These are phyloP conservation scores for Stigmatopora nigra DNA, from an alignment of 2,113 vertebrate genomes.

Conservation along the genomic window DNA sequence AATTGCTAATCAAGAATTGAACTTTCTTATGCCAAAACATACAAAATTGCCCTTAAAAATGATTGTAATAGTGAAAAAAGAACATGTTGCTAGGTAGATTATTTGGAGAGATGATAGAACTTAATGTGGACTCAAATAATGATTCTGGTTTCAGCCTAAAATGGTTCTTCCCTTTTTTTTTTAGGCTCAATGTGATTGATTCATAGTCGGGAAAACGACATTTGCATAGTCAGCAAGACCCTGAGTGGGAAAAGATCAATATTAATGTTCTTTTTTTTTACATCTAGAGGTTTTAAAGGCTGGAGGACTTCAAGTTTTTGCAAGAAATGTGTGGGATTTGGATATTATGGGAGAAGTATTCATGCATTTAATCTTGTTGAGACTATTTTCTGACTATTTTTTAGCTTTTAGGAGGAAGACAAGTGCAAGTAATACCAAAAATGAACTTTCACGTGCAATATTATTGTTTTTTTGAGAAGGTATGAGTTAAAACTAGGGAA, in stretches of 20 bases:
- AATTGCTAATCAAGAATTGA: neutral
- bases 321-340: constrained; percentile 18
- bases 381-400: constrained; percentile 25
- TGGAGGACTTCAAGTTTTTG: constrained; percentile 13
- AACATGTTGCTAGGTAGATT: constrained; percentile 16
- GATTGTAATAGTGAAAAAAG: neutral
- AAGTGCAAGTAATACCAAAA: constrained; percentile 16
- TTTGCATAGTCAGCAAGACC: constrained; percentile 4
- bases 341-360: neutral
- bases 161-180: constrained; percentile 17
- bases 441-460: neutral
- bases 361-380: constrained; percentile 9
- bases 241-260: neutral
- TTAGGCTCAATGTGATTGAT: constrained; percentile 23
- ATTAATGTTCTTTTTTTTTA: neutral
- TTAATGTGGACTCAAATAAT: constrained; percentile 26
- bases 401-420: constrained; percentile 11
- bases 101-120: constrained; percentile 22
- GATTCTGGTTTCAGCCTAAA: constrained; percentile 20
- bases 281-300: neutral
- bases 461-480: neutral
- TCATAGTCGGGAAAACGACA: constrained; percentile 17
- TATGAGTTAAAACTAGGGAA: neutral
- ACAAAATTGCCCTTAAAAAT: too few relatives aligned
- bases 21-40: neutral